Percentiles rank a stretch among this genome's conserved stretches.
Evolutionary conservation across 2,113 vertebrate genomes (phyloP).

Genomic region (Pundamilia nyererei): DNA sequence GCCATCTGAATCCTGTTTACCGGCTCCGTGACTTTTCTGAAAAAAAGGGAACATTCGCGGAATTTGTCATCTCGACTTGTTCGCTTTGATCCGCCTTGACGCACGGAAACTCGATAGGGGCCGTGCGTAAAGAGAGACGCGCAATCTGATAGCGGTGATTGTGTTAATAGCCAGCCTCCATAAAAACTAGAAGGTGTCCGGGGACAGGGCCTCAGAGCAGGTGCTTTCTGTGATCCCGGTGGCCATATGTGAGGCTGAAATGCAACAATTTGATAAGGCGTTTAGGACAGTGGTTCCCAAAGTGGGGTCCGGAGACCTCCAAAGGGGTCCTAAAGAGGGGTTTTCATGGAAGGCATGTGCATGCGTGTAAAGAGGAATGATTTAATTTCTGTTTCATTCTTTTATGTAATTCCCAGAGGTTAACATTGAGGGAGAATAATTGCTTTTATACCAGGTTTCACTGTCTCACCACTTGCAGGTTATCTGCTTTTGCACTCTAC

Average conservation of each 20-base stretch:
- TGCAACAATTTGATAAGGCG: conserved; percentile 49
- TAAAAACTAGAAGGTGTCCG: conserved; percentile 64
- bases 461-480: background rate
- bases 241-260: conserved; percentile 52
- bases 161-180: conserved; percentile 64
- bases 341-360: background rate
- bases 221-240: conserved; percentile 62
- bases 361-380: background rate
- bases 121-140: conserved; percentile 54
- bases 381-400: background rate
- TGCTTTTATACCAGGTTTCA: background rate
- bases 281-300: conserved; percentile 50
- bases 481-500: background rate
- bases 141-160: conserved; percentile 64
- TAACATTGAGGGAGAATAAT: background rate
- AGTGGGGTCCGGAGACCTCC: conserved; percentile 20
- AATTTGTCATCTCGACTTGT: conserved; percentile 53
- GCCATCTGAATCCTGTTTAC: conserved; percentile 3
- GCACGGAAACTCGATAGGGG: conserved; percentile 49
- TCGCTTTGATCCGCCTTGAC: conserved; percentile 64
- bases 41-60: conserved; percentile 30
- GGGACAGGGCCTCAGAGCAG: conserved; percentile 61
- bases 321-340: background rate
- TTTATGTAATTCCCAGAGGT: background rate
- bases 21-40: conserved; percentile 17